Evolutionary conservation across 2,797 vertebrate species (phyloP).

Genomic region (Novumbra hubbsi): DNA sequence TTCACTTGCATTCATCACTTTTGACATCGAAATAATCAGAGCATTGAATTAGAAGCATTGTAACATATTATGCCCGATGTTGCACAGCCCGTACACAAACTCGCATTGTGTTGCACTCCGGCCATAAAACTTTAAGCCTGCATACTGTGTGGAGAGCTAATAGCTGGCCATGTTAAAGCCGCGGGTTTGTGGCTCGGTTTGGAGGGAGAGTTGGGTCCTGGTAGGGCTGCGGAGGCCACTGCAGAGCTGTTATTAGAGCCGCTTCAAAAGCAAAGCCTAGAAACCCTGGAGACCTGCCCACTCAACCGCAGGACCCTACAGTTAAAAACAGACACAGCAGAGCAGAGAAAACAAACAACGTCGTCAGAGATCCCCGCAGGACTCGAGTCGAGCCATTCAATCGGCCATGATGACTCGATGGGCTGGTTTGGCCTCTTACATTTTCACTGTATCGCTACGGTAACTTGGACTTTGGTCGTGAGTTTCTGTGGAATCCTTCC

Average conservation of each 20-base stretch:
- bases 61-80: constrained; percentile 25
- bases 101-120: constrained; percentile 30
- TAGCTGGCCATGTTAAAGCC: constrained; percentile 67
- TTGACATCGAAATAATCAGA: background rate
- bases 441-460: constrained; percentile 12
- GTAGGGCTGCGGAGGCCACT: constrained; percentile 48
- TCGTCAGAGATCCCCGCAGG: background rate
- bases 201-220: constrained; percentile 34
- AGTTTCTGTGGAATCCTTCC: constrained; percentile 21
- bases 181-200: constrained; percentile 56
- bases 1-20: too few species aligned
- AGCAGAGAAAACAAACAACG: constrained; percentile 29
- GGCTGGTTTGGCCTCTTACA: constrained; percentile 15
- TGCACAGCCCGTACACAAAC: constrained; percentile 10
- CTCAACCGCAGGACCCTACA: constrained; percentile 50
- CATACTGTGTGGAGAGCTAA: constrained; percentile 47
- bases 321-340: constrained; percentile 41
- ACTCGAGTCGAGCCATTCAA: background rate
- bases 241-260: constrained; percentile 65
- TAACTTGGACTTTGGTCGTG: background rate
- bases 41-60: background rate
- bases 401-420: constrained; percentile 13
- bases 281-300: constrained; percentile 51
- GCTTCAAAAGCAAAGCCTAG: constrained; percentile 48
- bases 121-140: constrained; percentile 34